Evolutionary conservation across 1,140 invertebrate genomes (phyloP).

Genomic region (Temnothorax nylanderi): DNA sequence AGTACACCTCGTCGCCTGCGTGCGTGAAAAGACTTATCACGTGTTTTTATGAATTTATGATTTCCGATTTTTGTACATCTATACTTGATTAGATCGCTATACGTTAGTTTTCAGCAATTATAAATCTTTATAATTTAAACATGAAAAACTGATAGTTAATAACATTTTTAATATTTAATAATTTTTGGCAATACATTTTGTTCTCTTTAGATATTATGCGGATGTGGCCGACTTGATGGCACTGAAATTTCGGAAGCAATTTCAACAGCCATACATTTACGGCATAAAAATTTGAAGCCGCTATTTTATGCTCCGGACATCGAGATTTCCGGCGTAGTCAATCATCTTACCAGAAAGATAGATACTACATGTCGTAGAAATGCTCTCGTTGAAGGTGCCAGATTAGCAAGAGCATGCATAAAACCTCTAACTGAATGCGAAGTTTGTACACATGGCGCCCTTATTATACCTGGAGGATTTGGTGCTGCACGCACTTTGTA

Average conservation of each 20-base stretch:
- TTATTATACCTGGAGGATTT: slow-evolving; percentile 89
- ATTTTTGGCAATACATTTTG: neutral
- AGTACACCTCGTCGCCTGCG: neutral
- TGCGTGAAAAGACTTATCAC: neutral
- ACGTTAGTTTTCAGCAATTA: neutral
- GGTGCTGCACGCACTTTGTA: slow-evolving; percentile 88
- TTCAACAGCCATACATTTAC: slow-evolving; percentile 86
- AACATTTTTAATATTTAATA: neutral
- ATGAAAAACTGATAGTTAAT: neutral
- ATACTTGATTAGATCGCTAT: neutral
- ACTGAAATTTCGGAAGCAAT: slow-evolving; percentile 88
- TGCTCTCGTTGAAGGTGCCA: slow-evolving; percentile 87
- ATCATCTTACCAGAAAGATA: slow-evolving; percentile 85
- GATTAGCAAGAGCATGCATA: slow-evolving; percentile 87
- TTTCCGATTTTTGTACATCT: neutral
- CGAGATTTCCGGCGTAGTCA: slow-evolving; percentile 85
- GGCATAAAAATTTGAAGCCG: slow-evolving; percentile 83
- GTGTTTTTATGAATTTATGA: neutral
- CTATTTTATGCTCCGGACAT: slow-evolving; percentile 87
- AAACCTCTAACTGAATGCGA: slow-evolving; percentile 84
- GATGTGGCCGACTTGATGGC: slow-evolving; percentile 88
- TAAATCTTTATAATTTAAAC: slow-evolving; percentile 2
- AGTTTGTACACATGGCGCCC: slow-evolving; percentile 82
- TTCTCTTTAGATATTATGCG: slow-evolving; percentile 85
- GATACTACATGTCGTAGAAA: slow-evolving; percentile 82